Conservation (phyloP, 2,113 vertebrate species). For the Marmota monax region DNA sequence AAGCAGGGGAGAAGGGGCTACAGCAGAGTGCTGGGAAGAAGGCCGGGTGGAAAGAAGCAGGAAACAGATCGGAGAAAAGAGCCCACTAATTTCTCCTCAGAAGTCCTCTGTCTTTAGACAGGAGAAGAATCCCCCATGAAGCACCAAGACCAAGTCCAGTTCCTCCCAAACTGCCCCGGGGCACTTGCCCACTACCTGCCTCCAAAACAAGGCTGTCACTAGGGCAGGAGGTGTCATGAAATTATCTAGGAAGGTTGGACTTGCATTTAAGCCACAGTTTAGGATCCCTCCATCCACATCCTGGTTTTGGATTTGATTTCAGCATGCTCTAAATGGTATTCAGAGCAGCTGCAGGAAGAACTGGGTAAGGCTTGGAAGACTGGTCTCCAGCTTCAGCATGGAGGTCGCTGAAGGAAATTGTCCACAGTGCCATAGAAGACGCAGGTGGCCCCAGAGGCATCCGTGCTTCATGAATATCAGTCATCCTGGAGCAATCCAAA, state of each 20-base stretch:
- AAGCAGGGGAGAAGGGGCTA: neutral
- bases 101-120: neutral
- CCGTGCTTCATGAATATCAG: slow-evolving; percentile 11
- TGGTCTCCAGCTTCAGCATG: neutral
- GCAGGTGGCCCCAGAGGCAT: rapidly evolving
- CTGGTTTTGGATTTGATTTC: neutral
- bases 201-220: neutral
- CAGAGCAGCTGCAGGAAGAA: neutral
- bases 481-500: slow-evolving; percentile 70
- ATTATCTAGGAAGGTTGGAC: neutral
- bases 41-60: neutral
- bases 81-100: neutral
- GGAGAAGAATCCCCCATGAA: neutral
- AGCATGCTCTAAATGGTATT: neutral
- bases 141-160: neutral
- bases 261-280: neutral
- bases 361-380: neutral
- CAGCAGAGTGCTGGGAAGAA: rapidly evolving
- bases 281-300: rapidly evolving
- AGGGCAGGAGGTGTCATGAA: neutral
- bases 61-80: neutral
- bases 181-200: neutral
- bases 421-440: neutral
- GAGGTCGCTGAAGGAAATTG: neutral
- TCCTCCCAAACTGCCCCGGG: neutral